Evolutionary conservation across 2,797 vertebrate genomes (phyloP).

Genomic region (Takifugu rubripes): DNA sequence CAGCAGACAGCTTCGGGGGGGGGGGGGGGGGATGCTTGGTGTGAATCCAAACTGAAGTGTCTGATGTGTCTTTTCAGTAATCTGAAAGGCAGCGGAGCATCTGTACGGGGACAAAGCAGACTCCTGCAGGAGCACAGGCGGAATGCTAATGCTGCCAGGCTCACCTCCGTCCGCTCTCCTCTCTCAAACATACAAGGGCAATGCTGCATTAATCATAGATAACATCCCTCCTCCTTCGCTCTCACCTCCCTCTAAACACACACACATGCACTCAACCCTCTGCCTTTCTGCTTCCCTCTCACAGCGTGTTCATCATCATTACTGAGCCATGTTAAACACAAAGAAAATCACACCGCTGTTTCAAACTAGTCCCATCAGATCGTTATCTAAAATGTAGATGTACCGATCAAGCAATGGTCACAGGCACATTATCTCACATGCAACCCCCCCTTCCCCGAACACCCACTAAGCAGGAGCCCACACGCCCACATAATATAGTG

Average conservation of each 20-base stretch:
- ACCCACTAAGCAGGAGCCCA: slow-evolving; percentile 47
- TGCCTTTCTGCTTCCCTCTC: neutral
- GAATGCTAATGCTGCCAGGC: slow-evolving; percentile 73
- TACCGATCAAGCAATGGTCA: slow-evolving; percentile 7
- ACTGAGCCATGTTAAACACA: slow-evolving; percentile 18
- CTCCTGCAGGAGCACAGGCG: slow-evolving; percentile 52
- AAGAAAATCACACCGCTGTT: slow-evolving; percentile 30
- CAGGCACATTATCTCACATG: slow-evolving; percentile 33
- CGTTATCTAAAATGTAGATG: slow-evolving; percentile 15
- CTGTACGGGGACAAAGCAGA: slow-evolving; percentile 54
- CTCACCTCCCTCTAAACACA: slow-evolving; percentile 36
- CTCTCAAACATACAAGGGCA: slow-evolving; percentile 76
- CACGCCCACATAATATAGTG: slow-evolving; percentile 22
- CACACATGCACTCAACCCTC: slow-evolving; percentile 17
- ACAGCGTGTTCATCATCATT: slow-evolving; percentile 22
- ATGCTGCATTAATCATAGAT: slow-evolving; percentile 75
- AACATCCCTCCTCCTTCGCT: slow-evolving; percentile 49
- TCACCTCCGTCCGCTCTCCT: slow-evolving; percentile 64
- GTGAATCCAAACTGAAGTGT: slow-evolving; percentile 41
- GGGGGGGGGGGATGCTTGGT: slow-evolving; percentile 34
- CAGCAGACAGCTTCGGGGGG: slow-evolving; percentile 17
- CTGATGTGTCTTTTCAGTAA: slow-evolving; percentile 56
- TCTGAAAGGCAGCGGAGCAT: slow-evolving; percentile 56
- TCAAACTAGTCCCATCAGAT: slow-evolving; percentile 26
- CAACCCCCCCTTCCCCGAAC: slow-evolving; percentile 15